Conservation (phyloP, 2,888 invertebrate species). For the Actias luna region DNA sequence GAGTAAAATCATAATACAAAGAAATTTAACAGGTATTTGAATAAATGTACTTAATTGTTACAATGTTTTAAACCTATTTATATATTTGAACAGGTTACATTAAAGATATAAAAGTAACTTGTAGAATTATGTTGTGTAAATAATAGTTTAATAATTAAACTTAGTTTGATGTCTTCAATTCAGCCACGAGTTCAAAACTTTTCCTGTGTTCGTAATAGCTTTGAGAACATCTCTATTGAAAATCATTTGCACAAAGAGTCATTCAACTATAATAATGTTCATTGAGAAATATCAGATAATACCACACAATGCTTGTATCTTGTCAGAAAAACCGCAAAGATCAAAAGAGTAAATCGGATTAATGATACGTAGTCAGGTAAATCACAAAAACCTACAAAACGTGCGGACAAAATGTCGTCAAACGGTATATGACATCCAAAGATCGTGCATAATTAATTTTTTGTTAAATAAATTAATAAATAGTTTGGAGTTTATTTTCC, state of each 20-base stretch:
- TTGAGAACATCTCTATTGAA: background rate
- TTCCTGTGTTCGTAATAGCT: background rate
- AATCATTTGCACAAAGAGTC: constrained; percentile 5
- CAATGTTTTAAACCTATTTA: background rate
- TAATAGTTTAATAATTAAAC: background rate
- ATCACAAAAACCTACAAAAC: constrained; percentile 9
- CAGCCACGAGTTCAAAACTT: background rate
- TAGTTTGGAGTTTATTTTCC: background rate
- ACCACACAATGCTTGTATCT: constrained; percentile 2
- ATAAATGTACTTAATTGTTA: background rate
- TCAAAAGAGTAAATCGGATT: background rate
- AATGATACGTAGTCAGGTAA: background rate
- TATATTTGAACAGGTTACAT: no score
- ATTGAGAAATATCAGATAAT: constrained; percentile 3
- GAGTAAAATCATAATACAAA: background rate
- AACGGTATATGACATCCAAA: background rate
- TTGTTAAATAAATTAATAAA: background rate
- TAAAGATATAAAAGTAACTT: no score
- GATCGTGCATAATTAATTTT: background rate
- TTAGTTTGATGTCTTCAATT: background rate
- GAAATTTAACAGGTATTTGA: background rate
- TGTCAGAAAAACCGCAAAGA: constrained; percentile 11
- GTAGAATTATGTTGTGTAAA: background rate
- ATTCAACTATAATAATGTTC: constrained; percentile 6
- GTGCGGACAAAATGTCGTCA: background rate